Conservation (phyloP, 2,888 invertebrate genomes). For the Coenonympha arcania region DNA sequence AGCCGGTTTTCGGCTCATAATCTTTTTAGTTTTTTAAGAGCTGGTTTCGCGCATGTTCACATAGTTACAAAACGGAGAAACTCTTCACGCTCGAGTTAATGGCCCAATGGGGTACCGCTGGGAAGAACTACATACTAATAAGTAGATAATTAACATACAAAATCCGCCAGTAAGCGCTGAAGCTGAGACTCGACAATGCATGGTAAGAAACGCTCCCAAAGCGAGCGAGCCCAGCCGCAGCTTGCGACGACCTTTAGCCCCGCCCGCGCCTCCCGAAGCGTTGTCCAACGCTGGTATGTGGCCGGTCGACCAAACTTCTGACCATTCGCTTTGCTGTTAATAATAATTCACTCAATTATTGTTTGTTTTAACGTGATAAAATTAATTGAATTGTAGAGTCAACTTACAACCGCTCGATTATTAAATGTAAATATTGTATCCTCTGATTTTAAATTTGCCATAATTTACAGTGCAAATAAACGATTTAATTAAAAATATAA, state of each 20-base stretch:
- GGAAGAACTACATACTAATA: not conserved
- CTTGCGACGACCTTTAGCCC: constrained; percentile 42
- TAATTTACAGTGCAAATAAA: not conserved
- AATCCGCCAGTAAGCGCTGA: constrained; percentile 52
- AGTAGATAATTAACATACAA: constrained; percentile 37
- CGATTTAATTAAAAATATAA: not conserved
- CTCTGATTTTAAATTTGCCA: constrained; percentile 35
- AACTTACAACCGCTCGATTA: constrained; percentile 49
- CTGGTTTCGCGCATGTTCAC: too few relatives aligned
- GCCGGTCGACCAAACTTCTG: constrained; percentile 57
- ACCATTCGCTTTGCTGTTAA: constrained; percentile 48
- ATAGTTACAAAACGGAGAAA: too few relatives aligned
- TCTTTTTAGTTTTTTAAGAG: too few relatives aligned
- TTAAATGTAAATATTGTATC: constrained; percentile 58
- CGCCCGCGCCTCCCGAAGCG: constrained; percentile 37
- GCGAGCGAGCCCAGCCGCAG: constrained; percentile 50
- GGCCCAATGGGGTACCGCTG: too few relatives aligned
- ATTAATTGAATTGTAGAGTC: not conserved
- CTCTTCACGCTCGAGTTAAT: too few relatives aligned
- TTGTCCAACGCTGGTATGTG: constrained; percentile 53
- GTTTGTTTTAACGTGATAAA: not conserved
- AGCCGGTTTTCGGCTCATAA: too few relatives aligned
- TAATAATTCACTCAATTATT: not conserved
- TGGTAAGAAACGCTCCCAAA: constrained; percentile 48
- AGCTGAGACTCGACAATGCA: constrained; percentile 56